Evolutionary conservation across 2,113 vertebrate species (phyloP).

Genomic region (Calidris pugnax): DNA sequence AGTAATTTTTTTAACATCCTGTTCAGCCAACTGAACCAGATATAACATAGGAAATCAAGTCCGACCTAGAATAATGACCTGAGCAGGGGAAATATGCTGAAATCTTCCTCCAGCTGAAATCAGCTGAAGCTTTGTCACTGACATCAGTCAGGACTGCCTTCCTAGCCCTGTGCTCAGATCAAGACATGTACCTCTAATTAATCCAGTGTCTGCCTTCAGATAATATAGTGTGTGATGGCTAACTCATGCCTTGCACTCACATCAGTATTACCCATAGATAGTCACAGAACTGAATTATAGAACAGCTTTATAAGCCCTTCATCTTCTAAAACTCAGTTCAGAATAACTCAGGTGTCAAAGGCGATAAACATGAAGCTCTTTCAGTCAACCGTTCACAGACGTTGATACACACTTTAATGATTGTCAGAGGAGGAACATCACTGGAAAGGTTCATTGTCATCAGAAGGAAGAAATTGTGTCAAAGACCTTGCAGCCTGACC

Average conservation of each 20-base stretch:
- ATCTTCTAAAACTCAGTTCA: neutral
- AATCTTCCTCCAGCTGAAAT: neutral
- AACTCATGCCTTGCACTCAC: neutral
- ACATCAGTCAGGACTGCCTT: neutral
- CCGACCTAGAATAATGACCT: neutral
- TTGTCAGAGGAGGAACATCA: neutral
- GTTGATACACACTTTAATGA: neutral
- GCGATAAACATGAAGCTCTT: neutral
- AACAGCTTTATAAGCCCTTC: neutral
- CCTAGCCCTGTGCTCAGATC: neutral
- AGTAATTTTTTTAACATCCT: neutral
- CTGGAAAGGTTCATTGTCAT: neutral
- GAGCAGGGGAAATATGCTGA: neutral
- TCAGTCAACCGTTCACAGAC: rapidly evolving
- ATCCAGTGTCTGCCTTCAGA: neutral
- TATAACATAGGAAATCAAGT: neutral
- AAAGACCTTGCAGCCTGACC: neutral
- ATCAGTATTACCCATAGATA: neutral
- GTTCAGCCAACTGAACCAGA: neutral
- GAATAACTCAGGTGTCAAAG: neutral
- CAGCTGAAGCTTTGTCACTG: neutral
- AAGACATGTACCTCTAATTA: neutral
- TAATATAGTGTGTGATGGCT: neutral
- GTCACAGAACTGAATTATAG: neutral
- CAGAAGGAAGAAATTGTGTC: neutral